Base-by-base conservation (phyloP, 2,888 invertebrate species). In the Tortricodes alternella region DNA sequence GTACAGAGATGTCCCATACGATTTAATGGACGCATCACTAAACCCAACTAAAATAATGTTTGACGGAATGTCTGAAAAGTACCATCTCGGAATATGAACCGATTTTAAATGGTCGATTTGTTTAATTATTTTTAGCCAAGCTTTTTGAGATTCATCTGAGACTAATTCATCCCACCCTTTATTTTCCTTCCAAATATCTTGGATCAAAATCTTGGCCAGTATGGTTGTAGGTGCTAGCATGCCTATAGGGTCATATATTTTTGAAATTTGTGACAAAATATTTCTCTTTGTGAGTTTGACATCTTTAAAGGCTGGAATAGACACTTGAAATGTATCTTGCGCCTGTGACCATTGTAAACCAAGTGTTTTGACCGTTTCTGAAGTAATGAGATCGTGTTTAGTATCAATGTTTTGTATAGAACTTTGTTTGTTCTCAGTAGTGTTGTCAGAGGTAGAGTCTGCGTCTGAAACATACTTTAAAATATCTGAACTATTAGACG, bases 1-100 rank as follows among this genome's bases (percentile, higher is more conserved):
- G 11, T 60, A 60, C 2, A 56, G 7, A 37, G 56, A 60, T 13
- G 44, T 43, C 3, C 56, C 48, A 38, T 34, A 59, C 8, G 53
- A 37, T 41, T 51, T 44, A 2, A 4, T 5, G 0, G 52, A 56
- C 9, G 51, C 15, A 37, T 60, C 60, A 32, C 50, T 15, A 37
- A 53, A 57, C 1, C 57, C 60, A 15, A 60, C n/a, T 15, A 60
- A 19, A 7, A 7, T 13, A 6, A 52, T 44, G 8, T 39, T 9
- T 3, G 9, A 7, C 0, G 57, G 51, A 13, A 55, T 24, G n/a
- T 59, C 51, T 19, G 55, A 41, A n/a, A 59, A 55, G 43, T 38
- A 53, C 11, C 19, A 49, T 23, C 53, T 13, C 13, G 58, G 58
- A 2, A 60, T 56, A 13, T 46, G 2, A n/a, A 60, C 19, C 3